Evolutionary conservation across 2,888 invertebrate species (phyloP).

Genomic region (Synergus itoensis): DNA sequence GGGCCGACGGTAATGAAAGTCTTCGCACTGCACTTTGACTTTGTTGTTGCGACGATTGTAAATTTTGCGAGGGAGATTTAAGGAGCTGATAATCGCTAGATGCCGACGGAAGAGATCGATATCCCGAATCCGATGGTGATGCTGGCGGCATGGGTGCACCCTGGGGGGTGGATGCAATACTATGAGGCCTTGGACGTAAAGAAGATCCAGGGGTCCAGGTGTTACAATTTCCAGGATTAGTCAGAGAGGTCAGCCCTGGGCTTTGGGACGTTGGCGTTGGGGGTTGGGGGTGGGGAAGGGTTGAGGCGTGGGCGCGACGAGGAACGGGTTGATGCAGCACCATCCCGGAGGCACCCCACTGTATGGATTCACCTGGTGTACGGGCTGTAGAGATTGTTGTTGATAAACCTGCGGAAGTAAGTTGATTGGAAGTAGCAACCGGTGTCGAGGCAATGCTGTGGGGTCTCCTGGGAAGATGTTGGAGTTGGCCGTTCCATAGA

Average conservation of each 20-base stretch:
- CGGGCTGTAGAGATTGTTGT: slow-evolving; percentile 56
- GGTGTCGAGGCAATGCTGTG: slow-evolving; percentile 82
- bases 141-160: slow-evolving; percentile 68
- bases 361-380: slow-evolving; percentile 72
- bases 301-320: slow-evolving; percentile 76
- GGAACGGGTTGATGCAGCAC: slow-evolving; percentile 76
- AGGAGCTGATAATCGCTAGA: slow-evolving; percentile 83
- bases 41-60: slow-evolving; percentile 56
- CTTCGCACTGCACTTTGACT: slow-evolving; percentile 80
- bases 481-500: slow-evolving; percentile 74
- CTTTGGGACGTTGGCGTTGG: slow-evolving; percentile 78
- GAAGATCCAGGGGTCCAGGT: slow-evolving; percentile 71
- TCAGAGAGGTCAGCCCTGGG: slow-evolving; percentile 65
- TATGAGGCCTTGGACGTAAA: slow-evolving; percentile 72
- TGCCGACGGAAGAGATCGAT: slow-evolving; percentile 81
- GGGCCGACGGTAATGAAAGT: slow-evolving; percentile 80
- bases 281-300: slow-evolving; percentile 81
- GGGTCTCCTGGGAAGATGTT: slow-evolving; percentile 79
- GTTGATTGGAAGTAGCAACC: slow-evolving; percentile 58
- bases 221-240: slow-evolving; percentile 69
- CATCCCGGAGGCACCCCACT: slow-evolving; percentile 75
- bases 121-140: slow-evolving; percentile 79
- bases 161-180: slow-evolving; percentile 72
- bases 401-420: slow-evolving; percentile 55
- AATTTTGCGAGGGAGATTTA: slow-evolving; percentile 74